Conservation (phyloP, 2,797 vertebrate genomes). For the Halcyon badia region DNA sequence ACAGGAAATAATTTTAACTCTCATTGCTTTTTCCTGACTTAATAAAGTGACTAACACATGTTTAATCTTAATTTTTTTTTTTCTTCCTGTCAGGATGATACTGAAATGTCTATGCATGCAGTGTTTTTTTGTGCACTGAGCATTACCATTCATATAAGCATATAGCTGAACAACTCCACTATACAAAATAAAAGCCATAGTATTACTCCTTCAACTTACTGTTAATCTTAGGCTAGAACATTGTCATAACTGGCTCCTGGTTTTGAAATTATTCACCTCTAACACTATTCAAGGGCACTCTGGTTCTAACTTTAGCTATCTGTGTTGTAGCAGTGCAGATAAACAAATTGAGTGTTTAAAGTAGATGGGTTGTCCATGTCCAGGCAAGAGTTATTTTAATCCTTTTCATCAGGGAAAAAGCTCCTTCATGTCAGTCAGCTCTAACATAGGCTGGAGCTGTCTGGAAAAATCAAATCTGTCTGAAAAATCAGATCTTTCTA, state of each 20-base stretch:
- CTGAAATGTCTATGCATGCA: background rate
- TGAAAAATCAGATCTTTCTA: background rate
- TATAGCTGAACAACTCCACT: background rate
- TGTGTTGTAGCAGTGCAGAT: background rate
- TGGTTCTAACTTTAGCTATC: background rate
- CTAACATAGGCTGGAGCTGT: background rate
- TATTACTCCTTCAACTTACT: background rate
- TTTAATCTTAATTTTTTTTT: background rate
- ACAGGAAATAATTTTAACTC: background rate
- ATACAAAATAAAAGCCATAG: background rate
- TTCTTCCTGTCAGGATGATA: background rate
- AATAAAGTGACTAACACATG: background rate
- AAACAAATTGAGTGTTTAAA: background rate
- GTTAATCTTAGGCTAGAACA: background rate
- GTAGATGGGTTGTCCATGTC: background rate
- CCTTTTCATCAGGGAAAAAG: background rate
- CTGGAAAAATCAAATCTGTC: background rate
- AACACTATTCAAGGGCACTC: background rate
- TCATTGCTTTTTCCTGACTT: background rate
- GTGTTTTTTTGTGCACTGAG: background rate
- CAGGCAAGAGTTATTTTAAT: background rate
- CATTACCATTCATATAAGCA: background rate
- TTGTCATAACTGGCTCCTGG: background rate
- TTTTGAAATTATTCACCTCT: background rate
- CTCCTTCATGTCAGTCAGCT: background rate